Base-by-base conservation (phyloP, 2,797 vertebrate species). In the Micrastur ruficollis region DNA sequence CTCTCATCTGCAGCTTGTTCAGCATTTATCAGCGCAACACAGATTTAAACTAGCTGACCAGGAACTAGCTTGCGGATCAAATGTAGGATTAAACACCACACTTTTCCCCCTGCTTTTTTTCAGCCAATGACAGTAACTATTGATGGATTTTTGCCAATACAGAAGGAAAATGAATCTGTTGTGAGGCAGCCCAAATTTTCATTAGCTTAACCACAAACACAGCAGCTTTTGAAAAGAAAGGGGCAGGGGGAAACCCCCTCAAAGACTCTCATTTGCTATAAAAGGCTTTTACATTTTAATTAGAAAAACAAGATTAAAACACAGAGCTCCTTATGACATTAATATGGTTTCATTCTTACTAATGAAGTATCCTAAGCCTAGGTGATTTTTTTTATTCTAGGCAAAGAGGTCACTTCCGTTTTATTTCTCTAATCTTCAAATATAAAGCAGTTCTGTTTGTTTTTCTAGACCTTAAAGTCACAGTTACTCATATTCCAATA, bases 201-300 rank as follows among this genome's bases (percentile, higher is more conserved):
- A 71, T 86, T 81, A 81, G 36, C 40, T 21, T 36, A 26, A 74
- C 67, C 67, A 83, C 58, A 88, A 83, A 93, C 50, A 75, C 9
- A 71, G 47, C 34, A 89, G 87, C 61, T 84, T 65, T 26, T 16
- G 7, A 38, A 80, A 73, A 9, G 0, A 36, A 81, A 65, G 7
- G 5, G 13, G 17, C 3, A 17, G 12, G 11, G 3, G 4, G 34
- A 55, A 68, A 86, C 70, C 38, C 4, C 47, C 68, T 81, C 61
- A 75, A 93, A 95, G 58, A 50, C 53, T 89, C 44, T 94, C 9
- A 12, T 36, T 75, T 73, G 49, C 34, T 59, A 62, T 31, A 74
- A 97, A 93, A 79, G 20, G 14, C 14, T 79, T 89, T 59, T 81
- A 81, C 36, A 34, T 74, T 92, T 97, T 95, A 96, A 95, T 95